A percentile compares a stretch with the other conserved stretches of the same genome.
phyloP scores from a whole-genome alignment of 1,140 invertebrate species.

The Drosophila prosaltans region DNA sequence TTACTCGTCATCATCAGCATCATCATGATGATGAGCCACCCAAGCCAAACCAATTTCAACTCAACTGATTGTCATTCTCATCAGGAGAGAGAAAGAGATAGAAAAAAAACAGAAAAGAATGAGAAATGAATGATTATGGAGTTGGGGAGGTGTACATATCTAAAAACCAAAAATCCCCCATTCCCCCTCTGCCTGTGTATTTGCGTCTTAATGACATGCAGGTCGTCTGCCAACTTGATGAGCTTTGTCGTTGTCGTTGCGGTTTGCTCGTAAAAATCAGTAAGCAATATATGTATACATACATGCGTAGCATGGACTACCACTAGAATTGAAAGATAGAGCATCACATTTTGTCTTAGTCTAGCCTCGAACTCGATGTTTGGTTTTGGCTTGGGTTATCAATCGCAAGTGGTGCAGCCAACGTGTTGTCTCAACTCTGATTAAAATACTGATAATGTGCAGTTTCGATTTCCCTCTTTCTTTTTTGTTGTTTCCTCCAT shows the following conservation, averaged over 20 bases:
- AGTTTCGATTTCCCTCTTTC: conserved; percentile 28
- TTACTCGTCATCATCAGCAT: conserved; percentile 4
- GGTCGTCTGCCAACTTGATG: conserved; percentile 50
- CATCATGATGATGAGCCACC: background rate
- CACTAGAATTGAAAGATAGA: background rate
- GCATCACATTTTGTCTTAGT: conserved; percentile 8
- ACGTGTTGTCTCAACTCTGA: conserved; percentile 51
- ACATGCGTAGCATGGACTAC: conserved; percentile 19
- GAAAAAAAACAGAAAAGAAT: conserved; percentile 27
- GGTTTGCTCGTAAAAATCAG: conserved; percentile 28
- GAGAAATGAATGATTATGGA: conserved; percentile 67
- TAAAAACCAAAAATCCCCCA: conserved; percentile 26
- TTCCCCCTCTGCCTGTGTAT: conserved; percentile 4
- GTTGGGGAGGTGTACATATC: conserved; percentile 13
- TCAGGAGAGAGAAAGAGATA: conserved; percentile 25
- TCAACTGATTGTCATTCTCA: conserved; percentile 21
- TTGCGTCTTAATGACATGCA: conserved; percentile 65
- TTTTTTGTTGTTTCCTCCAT: conserved; percentile 12
- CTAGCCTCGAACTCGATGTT: conserved; percentile 19
- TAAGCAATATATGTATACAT: background rate
- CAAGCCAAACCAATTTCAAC: background rate
- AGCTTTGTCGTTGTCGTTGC: conserved; percentile 30
- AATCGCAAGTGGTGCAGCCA: conserved; percentile 54
- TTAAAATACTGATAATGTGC: conserved; percentile 69
- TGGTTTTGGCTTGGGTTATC: conserved; percentile 29